A percentile compares a stretch with the other conserved stretches of the same genome.
These are phyloP conservation scores for Ctenoplectra terminalis DNA, from an alignment of 1,140 invertebrate species.

Conservation along the genomic window DNA sequence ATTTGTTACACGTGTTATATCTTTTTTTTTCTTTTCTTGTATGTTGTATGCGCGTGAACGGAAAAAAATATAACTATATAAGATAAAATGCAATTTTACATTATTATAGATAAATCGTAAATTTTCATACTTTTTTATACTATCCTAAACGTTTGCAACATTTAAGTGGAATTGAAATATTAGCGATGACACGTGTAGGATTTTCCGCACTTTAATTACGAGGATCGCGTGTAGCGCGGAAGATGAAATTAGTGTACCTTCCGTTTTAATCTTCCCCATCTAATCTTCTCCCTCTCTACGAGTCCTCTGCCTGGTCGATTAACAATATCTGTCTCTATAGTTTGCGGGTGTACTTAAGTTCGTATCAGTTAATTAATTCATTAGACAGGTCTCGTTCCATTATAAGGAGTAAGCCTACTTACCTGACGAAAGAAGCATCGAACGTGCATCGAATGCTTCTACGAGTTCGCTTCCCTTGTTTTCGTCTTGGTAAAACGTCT, in stretches of 20 bases:
- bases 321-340: slow-evolving; percentile 40
- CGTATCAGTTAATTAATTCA: slow-evolving; percentile 52
- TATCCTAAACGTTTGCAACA: background rate
- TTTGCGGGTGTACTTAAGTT: slow-evolving; percentile 18
- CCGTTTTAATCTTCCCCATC: slow-evolving; percentile 36
- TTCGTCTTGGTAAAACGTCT: no score
- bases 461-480: no score
- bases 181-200: background rate
- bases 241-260: slow-evolving; percentile 16
- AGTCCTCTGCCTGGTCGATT: slow-evolving; percentile 1
- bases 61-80: no score
- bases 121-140: no score
- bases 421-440: slow-evolving; percentile 25
- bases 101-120: no score
- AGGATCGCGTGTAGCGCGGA: background rate
- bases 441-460: background rate
- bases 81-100: no score
- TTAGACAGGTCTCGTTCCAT: slow-evolving; percentile 33
- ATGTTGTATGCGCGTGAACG: no score
- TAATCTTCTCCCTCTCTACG: slow-evolving; percentile 13
- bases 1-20: no score
- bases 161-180: slow-evolving; percentile 1
- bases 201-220: slow-evolving; percentile 9
- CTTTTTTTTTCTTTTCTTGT: no score
- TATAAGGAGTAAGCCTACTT: slow-evolving; percentile 38